Conservation (phyloP, 2,113 vertebrate genomes). For the Bettongia penicillata region DNA sequence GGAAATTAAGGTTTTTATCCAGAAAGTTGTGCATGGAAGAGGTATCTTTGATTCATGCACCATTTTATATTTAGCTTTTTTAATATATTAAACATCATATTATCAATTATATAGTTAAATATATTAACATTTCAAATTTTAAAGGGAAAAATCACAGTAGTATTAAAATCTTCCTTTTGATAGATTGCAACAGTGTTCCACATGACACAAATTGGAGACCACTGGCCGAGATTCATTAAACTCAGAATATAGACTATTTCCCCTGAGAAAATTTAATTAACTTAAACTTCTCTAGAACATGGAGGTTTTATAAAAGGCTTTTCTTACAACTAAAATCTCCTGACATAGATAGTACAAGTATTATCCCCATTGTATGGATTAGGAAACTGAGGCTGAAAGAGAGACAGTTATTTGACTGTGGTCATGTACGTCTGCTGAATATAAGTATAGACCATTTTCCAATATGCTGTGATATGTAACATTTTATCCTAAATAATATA, state of each 20-base stretch:
- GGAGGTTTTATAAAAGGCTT: neutral
- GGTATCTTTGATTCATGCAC: neutral
- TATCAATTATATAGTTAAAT: neutral
- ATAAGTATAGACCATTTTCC: neutral
- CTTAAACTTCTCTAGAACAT: neutral
- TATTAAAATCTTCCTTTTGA: neutral
- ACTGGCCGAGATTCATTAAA: neutral
- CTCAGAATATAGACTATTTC: neutral
- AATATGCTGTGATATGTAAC: neutral
- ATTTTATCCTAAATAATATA: neutral
- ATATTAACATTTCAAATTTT: neutral
- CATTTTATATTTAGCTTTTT: neutral
- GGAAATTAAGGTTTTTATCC: neutral
- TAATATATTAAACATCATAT: neutral
- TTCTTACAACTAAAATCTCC: neutral
- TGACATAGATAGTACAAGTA: neutral
- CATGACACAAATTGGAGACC: neutral
- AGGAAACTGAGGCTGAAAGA: neutral
- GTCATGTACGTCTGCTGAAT: neutral
- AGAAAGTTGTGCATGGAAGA: neutral
- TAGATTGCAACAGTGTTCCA: neutral
- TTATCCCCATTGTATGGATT: neutral
- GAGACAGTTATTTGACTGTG: neutral
- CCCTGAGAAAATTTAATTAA: neutral
- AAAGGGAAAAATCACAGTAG: neutral